Base-by-base conservation (phyloP, 2,113 vertebrate genomes). In the Probosciger aterrimus region DNA sequence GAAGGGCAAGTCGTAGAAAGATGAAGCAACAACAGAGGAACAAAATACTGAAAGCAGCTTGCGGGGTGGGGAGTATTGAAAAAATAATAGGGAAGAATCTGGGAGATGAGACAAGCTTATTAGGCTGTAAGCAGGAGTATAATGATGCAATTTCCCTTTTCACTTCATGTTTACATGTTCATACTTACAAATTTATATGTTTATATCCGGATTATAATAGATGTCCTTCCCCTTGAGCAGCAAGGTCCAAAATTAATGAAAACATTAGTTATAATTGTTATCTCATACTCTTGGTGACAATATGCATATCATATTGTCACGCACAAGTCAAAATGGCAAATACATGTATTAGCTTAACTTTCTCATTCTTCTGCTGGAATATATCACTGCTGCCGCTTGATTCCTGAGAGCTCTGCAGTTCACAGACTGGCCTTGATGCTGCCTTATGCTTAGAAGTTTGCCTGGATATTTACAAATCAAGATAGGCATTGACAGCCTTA, bases 401-500 rank as follows among this genome's bases (percentile, higher is more conserved):
- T 94, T 96, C 60, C 64, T 74, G 41, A 88, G 82, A 91, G 71
- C 64, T 96, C 68, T 96, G 93, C 55, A 81, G 75, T 82, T 79
- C 92, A 65, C 28, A 62, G 41, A 88, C 67, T 91, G 69, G 82
- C 78, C 55, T 57, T 74, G 47, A 52, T 94, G 77, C 50, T 76
- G 93, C 37, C 57, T 83, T 91, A 47, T 90, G 73, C 75, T 83
- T 28, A 92, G 52, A 70, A n/a, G 41, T 77, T 95, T 95, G 75
- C 83, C 70, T 82, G 67, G 44, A 96, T 86, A 95, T 95, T 92
- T 96, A 90, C 90, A 97, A 97, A 97, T 94, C 90, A 93, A 68
- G 86, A 94, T 60, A 95, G 89, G 50, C 94, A 94, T 78, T 95
- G 95, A 93, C 92, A 95, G 95, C 93, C 53, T 88, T 85, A 93